Percentiles rank a stretch among this genome's conserved stretches.
Conservation (phyloP, 1,140 invertebrate species). For the Anastrepha obliqua region DNA sequence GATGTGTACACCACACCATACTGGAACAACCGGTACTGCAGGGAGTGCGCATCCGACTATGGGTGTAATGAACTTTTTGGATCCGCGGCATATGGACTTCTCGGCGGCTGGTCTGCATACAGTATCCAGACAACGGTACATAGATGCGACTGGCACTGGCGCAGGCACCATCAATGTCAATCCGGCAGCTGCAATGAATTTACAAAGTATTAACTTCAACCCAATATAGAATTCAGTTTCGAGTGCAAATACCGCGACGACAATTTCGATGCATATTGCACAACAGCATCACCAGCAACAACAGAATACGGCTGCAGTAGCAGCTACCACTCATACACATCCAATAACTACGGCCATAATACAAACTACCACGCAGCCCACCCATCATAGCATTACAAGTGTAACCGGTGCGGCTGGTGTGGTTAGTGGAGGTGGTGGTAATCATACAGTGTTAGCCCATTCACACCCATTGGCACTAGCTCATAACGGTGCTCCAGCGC, state of each 20-base stretch:
- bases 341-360: slow-evolving; percentile 63
- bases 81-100: slow-evolving; percentile 78
- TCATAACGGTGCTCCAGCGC: slow-evolving; percentile 38
- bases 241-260: slow-evolving; percentile 60
- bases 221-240: slow-evolving; percentile 79
- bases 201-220: slow-evolving; percentile 84
- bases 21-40: slow-evolving; percentile 60
- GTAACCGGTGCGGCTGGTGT: slow-evolving; percentile 30
- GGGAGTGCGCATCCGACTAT: slow-evolving; percentile 74
- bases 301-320: slow-evolving; percentile 56
- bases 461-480: slow-evolving; percentile 45
- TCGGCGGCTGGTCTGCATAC: slow-evolving; percentile 75
- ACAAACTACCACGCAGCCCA: slow-evolving; percentile 11
- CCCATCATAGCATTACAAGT: slow-evolving; percentile 43
- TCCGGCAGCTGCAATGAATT: slow-evolving; percentile 78
- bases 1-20: slow-evolving; percentile 74
- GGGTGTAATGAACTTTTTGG: slow-evolving; percentile 78
- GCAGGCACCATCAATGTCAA: slow-evolving; percentile 72
- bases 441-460: slow-evolving; percentile 46
- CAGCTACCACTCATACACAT: slow-evolving; percentile 61
- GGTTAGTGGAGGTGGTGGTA: slow-evolving; percentile 23
- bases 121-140: slow-evolving; percentile 74
- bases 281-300: slow-evolving; percentile 58
- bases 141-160: slow-evolving; percentile 71
- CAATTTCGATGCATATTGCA: slow-evolving; percentile 59